Evolutionary conservation across 1,140 invertebrate species (phyloP).

Genomic region (Metaphire vulgaris): DNA sequence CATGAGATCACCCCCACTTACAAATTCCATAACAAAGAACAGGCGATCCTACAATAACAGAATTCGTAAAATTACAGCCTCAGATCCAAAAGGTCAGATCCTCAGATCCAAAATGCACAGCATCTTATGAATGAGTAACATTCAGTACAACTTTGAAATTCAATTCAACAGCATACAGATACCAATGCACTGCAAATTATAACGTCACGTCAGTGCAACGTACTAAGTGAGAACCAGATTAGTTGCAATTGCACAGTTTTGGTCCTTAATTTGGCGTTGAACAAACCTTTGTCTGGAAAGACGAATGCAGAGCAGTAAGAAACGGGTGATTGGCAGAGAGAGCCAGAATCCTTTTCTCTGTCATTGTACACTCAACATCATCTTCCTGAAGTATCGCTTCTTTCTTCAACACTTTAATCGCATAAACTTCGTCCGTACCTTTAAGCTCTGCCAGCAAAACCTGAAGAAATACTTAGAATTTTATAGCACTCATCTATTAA

Average conservation of each 20-base stretch:
- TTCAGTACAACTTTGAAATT: no score
- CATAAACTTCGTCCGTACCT: slow-evolving; percentile 84
- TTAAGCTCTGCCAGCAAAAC: slow-evolving; percentile 89
- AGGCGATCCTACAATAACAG: slow-evolving; percentile 68
- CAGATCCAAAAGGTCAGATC: no score
- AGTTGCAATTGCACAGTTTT: no score
- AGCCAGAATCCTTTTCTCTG: slow-evolving; percentile 87
- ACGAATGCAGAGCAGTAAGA: slow-evolving; percentile 86
- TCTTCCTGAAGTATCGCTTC: slow-evolving; percentile 95
- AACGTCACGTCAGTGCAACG: no score
- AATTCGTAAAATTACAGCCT: no score
- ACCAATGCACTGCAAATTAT: no score
- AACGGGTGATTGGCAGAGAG: slow-evolving; percentile 90
- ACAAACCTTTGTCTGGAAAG: slow-evolving; percentile 78
- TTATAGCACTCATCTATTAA: background rate
- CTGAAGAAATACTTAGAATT: slow-evolving; percentile 35
- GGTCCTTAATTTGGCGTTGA: no score
- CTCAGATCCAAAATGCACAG: no score
- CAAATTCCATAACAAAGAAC: slow-evolving; percentile 99
- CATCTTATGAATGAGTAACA: no score
- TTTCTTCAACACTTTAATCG: slow-evolving; percentile 92
- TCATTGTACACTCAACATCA: slow-evolving; percentile 95
- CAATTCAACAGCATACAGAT: no score
- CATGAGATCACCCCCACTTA: slow-evolving; percentile 99
- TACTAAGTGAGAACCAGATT: no score